Base-by-base conservation (phyloP, 2,113 vertebrate species). In the Sander vitreus region DNA sequence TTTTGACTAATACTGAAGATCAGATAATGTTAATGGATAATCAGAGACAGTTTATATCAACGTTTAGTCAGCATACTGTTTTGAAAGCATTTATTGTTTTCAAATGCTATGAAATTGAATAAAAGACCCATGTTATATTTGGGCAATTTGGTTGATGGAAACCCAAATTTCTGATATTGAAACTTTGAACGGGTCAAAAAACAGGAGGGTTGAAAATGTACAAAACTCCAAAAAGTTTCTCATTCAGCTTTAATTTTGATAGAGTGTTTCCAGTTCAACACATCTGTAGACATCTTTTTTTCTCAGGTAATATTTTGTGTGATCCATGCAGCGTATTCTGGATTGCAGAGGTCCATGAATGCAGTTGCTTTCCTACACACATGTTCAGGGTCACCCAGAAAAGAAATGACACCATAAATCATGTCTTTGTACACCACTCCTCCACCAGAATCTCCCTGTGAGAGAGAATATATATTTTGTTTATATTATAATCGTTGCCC, bases 401-500 rank as follows among this genome's bases (percentile, higher is more conserved):
- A 53, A 8, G 27, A 25, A 77, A 69, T 18, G 13, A 82, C 5
- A 0, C 84, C 74, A 6, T 78, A 78, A 30, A 81, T 78, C 57
- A 2, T 63, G n/a, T 21, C 2, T 0, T 27, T 0, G 4, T 36
- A 21, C 50, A 81, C 74, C 14, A 15, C 57, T 63, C 69, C 78
- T 77, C 84, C 73, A 21, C 78, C 84, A 58, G 84, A 85, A 33
- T 81, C 78, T 0, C 73, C 83, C 77, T 80, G 77, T 13, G 5
- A 71, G 33, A 76, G 18, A 67, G 6, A 67, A 5, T 11, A 45
- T 0, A 66, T 4, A 7, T 6, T 27, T n/a, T 9, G 51, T 43
- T 39, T 69, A n/a, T 23, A 23, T 6, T 6, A 16, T 25, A 21
- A 12, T 63, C 3, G 9, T 15, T 45, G 12, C 3, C 23, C 6